Base-by-base conservation (phyloP, 2,888 invertebrate species). In the Blera fallax region DNA sequence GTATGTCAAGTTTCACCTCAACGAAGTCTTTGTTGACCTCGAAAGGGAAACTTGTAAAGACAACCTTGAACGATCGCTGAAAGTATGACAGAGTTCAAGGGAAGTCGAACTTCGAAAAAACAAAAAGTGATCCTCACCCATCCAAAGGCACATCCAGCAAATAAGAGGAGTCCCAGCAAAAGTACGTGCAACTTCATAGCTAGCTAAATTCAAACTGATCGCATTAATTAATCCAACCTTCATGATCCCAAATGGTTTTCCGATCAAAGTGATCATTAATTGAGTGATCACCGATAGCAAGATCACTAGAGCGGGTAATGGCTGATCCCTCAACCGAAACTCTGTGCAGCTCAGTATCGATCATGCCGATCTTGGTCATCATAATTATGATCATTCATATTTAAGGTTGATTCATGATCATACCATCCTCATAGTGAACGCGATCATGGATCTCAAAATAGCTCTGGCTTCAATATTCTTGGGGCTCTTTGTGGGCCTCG, bases 21-120 rank as follows among this genome's bases (percentile, higher is more conserved):
- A 89, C 2, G 32, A 88, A 52, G 3, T 90, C 89, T 16, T 87
- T 74, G 65, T 91, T 90, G 6, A 74, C 70, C 43, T 90, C 87
- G 60, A 70, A 88, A 0, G 89, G 89, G 16, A 90, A 87, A 18
- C 87, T 77, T 4, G 88, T 89, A 7, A 90, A 88, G n/a, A 90
- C 74, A 16, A 91, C 87, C 69, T 90, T 89, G 48, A 91, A 91
- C 2, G 90, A 89, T 18, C 90, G 89, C 91, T 91, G 56, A 50
- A 76, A 81, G 1, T 14, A 76, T 7, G 34, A 21, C 43, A 58
- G 54, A 58, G 24, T 52, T 56, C n/a, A n/a, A n/a, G n/a, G n/a
- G 34, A 70, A 56, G 62, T 21, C 64, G 40, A 34, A 65, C 40
- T 18, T 2, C 1, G n/a, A n/a, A n/a, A n/a, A n/a, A n/a, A n/a